These are phyloP conservation scores for Nestor notabilis DNA, from an alignment of 2,113 vertebrate species.

Conservation along the genomic window DNA sequence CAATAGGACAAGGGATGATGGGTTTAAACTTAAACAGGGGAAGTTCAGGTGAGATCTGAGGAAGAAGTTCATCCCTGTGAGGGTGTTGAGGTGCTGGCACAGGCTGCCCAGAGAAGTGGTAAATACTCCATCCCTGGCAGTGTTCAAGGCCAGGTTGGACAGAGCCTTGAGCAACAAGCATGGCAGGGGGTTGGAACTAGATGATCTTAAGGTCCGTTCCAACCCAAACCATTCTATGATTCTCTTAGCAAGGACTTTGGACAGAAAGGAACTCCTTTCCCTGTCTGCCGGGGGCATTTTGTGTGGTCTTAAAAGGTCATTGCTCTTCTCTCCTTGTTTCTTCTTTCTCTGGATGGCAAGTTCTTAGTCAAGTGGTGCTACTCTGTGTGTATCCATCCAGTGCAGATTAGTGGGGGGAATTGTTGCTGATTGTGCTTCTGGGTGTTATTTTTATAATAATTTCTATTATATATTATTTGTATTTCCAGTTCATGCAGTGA, in stretches of 20 bases:
- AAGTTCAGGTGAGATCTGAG: background rate
- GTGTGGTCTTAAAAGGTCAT: background rate
- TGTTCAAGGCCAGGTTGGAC: no score
- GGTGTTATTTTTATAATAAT: background rate
- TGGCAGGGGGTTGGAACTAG: background rate
- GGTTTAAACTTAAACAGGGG: background rate
- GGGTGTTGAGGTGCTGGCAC: background rate
- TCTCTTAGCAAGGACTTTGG: accelerated
- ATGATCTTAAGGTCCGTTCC: background rate
- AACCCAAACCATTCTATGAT: background rate
- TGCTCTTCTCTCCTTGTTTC: background rate
- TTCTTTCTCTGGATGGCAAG: background rate
- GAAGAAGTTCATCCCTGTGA: background rate
- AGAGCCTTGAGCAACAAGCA: background rate
- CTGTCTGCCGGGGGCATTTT: background rate
- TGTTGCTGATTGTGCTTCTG: background rate
- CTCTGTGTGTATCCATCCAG: background rate
- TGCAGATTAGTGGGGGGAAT: background rate
- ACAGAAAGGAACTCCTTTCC: background rate
- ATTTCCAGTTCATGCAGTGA: background rate
- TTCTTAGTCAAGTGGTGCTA: background rate
- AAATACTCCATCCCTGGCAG: background rate
- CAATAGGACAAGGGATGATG: background rate
- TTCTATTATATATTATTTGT: background rate
- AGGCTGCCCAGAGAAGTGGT: background rate